Percentiles rank a stretch among this genome's conserved stretches.
Conservation (phyloP, 2,113 vertebrate genomes). For the Clinocottus analis region DNA sequence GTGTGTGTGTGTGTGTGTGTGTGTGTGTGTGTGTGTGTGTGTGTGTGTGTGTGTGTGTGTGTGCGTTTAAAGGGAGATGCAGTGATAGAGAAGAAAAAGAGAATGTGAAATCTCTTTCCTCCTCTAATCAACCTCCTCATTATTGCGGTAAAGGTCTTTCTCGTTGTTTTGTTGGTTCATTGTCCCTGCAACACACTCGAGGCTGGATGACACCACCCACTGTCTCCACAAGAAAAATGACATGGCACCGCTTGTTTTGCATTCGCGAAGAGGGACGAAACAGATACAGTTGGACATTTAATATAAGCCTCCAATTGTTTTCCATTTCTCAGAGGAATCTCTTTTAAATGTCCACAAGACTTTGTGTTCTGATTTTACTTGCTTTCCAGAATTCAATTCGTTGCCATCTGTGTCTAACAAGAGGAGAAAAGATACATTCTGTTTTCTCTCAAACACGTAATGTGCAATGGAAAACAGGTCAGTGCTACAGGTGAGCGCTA, state of each 20-base stretch:
- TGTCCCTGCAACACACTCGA: conserved; percentile 41
- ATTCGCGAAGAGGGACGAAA: conserved; percentile 42
- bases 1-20: background rate
- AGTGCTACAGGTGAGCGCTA: too few relatives aligned
- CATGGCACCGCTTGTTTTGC: conserved; percentile 43
- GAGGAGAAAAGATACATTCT: conserved; percentile 4
- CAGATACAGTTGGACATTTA: conserved; percentile 43
- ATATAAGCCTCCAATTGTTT: conserved; percentile 41
- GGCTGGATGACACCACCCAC: conserved; percentile 55
- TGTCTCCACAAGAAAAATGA: conserved; percentile 46
- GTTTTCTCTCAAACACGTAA: conserved; percentile 4
- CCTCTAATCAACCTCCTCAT: conserved; percentile 47
- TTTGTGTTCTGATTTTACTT: conserved; percentile 31
- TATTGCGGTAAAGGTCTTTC: conserved; percentile 55
- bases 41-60: conserved; percentile 8
- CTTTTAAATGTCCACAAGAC: conserved; percentile 40
- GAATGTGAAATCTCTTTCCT: conserved; percentile 10
- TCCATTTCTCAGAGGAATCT: conserved; percentile 47
- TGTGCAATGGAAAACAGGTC: too few relatives aligned
- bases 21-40: background rate
- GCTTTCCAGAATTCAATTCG: conserved; percentile 18
- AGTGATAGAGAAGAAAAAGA: background rate
- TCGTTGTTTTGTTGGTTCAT: conserved; percentile 46
- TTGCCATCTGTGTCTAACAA: conserved; percentile 5
- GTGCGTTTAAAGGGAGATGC: background rate